These are phyloP conservation scores for Strix uralensis DNA, from an alignment of 2,113 vertebrate genomes.

Conservation along the genomic window DNA sequence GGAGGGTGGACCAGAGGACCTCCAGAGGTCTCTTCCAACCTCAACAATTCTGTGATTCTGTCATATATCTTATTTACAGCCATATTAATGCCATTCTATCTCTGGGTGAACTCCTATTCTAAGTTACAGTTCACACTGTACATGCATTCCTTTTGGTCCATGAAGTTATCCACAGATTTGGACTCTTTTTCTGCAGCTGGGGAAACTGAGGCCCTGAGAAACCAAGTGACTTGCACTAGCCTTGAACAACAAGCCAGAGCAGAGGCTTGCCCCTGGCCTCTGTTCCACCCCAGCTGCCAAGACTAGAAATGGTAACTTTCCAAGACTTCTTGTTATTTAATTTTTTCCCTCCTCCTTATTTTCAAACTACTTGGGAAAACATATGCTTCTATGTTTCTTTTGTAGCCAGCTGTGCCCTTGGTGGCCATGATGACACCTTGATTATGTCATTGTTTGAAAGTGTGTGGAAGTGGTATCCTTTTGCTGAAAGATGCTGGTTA, in stretches of 20 bases:
- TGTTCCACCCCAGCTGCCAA: background rate
- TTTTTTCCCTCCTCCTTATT: background rate
- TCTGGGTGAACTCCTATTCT: background rate
- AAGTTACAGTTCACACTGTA: background rate
- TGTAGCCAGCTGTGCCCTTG: background rate
- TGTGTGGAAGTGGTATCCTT: background rate
- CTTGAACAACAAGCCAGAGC: background rate
- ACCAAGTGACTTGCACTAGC: background rate
- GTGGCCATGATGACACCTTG: background rate
- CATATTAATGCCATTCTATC: background rate
- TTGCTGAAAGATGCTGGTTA: background rate
- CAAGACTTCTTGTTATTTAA: background rate
- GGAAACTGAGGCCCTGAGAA: background rate
- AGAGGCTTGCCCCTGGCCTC: background rate
- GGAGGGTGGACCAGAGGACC: background rate
- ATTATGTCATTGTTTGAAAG: background rate
- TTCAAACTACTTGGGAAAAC: background rate
- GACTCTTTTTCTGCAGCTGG: background rate
- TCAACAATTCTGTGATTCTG: background rate
- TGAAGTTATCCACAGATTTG: background rate
- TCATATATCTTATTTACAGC: background rate
- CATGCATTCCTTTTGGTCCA: background rate
- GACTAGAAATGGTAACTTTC: background rate
- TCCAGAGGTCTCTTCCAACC: background rate
- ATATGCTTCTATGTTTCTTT: background rate